Conservation (phyloP, 1,140 invertebrate genomes). For the Brevipalpus yothersi region DNA sequence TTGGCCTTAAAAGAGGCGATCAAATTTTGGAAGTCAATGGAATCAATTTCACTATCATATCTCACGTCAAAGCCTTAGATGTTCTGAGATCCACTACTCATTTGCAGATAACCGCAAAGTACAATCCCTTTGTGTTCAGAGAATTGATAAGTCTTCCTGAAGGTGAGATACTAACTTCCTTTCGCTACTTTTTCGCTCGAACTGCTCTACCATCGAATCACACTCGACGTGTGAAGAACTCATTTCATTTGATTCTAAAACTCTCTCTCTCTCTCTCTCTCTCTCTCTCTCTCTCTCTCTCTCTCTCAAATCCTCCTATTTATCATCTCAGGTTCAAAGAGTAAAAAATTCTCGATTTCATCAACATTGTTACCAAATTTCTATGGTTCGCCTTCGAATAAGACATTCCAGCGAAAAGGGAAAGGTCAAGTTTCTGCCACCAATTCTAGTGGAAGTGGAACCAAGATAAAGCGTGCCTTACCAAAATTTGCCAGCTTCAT, state of each 20-base stretch:
- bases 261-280: background rate
- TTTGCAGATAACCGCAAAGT: conserved; percentile 84
- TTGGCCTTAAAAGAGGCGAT: conserved; percentile 88
- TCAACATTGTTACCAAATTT: background rate
- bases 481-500: conserved; percentile 1
- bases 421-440: background rate
- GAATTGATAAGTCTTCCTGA: conserved; percentile 5
- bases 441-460: background rate
- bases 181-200: background rate
- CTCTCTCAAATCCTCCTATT: background rate
- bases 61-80: conserved; percentile 65
- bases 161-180: background rate
- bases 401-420: background rate
- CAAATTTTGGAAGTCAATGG: conserved; percentile 93
- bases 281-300: background rate
- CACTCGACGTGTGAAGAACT: background rate
- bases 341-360: background rate
- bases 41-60: conserved; percentile 76
- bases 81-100: conserved; percentile 78
- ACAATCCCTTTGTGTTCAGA: conserved; percentile 31
- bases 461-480: background rate
- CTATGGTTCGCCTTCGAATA: background rate
- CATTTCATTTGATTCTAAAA: background rate
- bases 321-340: background rate
- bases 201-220: background rate